These are phyloP conservation scores for Scomberomorus guttatus DNA, from an alignment of 2,797 vertebrate genomes.

Conservation along the genomic window DNA sequence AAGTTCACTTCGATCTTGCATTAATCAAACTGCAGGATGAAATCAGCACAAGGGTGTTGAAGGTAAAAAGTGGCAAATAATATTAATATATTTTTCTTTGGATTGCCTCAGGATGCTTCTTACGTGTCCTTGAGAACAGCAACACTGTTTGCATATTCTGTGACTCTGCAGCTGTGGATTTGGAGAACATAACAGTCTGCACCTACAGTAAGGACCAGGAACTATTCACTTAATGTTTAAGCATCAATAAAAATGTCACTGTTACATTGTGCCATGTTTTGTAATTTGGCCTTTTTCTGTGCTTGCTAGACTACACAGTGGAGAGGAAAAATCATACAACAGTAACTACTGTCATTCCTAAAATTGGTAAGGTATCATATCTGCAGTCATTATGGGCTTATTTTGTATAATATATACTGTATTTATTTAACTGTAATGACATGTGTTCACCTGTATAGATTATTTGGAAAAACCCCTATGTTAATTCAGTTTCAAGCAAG, in stretches of 20 bases:
- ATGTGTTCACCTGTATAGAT: not conserved
- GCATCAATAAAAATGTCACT: not conserved
- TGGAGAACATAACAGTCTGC: slow-evolving; percentile 82
- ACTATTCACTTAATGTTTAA: not conserved
- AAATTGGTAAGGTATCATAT: slow-evolving; percentile 83
- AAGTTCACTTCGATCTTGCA: not conserved
- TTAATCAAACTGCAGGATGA: not conserved
- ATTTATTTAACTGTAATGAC: not conserved
- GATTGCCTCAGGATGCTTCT: slow-evolving; percentile 87
- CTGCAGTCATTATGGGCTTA: not conserved
- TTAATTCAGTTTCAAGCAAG: not conserved
- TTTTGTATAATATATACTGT: not conserved
- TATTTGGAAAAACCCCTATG: not conserved
- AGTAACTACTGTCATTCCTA: slow-evolving; percentile 79
- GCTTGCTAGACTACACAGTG: slow-evolving; percentile 74
- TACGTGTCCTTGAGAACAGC: slow-evolving; percentile 88
- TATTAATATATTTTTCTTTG: slow-evolving; percentile 25
- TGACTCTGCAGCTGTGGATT: slow-evolving; percentile 75
- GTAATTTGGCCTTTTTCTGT: slow-evolving; percentile 18
- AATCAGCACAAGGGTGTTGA: not conserved
- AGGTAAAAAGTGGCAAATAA: not conserved
- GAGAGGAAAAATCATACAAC: slow-evolving; percentile 79
- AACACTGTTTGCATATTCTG: slow-evolving; percentile 90
- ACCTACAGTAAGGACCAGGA: slow-evolving; percentile 79
- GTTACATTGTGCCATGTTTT: not conserved